A percentile compares a stretch with the other conserved stretches of the same genome.
phyloP scores from a whole-genome alignment of 2,888 invertebrate species.

The Dione vanillae region DNA sequence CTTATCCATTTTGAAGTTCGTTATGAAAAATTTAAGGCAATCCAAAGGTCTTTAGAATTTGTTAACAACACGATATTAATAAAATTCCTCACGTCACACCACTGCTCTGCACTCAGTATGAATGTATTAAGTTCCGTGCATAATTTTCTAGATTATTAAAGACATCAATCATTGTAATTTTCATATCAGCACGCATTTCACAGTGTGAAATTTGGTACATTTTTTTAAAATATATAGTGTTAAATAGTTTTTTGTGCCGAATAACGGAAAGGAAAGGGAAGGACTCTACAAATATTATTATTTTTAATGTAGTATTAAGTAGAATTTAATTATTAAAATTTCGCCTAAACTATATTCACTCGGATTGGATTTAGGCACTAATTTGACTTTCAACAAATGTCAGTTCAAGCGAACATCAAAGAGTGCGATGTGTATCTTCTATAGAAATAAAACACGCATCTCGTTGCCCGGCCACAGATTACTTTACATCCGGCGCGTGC shows the following conservation, averaged over 20 bases:
- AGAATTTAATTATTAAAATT: neutral
- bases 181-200: neutral
- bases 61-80: conserved; percentile 5
- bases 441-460: conserved; percentile 62
- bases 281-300: neutral
- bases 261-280: too few relatives aligned
- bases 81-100: conserved; percentile 1
- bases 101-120: neutral
- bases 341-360: neutral
- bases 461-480: conserved; percentile 53
- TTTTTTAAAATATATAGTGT: too few relatives aligned
- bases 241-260: too few relatives aligned
- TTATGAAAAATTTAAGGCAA: conserved; percentile 3
- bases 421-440: conserved; percentile 62
- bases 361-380: conserved; percentile 53
- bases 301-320: neutral
- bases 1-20: neutral
- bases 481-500: conserved; percentile 61
- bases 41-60: neutral
- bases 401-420: conserved; percentile 68
- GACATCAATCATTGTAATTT: conserved; percentile 34
- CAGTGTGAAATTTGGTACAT: neutral
- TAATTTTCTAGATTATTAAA: conserved; percentile 23
- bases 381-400: conserved; percentile 59
- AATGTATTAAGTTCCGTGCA: conserved; percentile 6